Percentiles rank a stretch among this genome's conserved stretches.
phyloP scores from a whole-genome alignment of 2,113 vertebrate species.

The Ahaetulla prasina region DNA sequence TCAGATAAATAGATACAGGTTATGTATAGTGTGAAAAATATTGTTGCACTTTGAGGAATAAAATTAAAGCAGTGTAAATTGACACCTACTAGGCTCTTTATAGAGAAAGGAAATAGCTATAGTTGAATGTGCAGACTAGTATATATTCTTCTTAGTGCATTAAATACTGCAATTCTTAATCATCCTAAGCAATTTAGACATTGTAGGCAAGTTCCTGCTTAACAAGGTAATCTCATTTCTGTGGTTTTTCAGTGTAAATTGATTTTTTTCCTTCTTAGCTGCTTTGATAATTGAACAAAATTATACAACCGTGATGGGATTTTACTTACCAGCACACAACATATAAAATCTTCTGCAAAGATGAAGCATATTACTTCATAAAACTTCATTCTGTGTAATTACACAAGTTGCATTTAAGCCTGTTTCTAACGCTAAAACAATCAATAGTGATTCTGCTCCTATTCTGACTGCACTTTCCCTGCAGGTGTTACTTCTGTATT shows the following conservation, averaged over 20 bases:
- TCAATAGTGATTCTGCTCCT: slow-evolving; percentile 60
- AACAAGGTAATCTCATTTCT: slow-evolving; percentile 71
- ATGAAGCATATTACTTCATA: slow-evolving; percentile 64
- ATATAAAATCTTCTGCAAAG: slow-evolving; percentile 62
- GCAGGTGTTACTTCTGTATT: slow-evolving; percentile 64
- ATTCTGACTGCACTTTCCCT: slow-evolving; percentile 66
- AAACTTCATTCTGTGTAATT: slow-evolving; percentile 73
- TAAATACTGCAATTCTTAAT: slow-evolving; percentile 59
- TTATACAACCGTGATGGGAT: slow-evolving; percentile 68
- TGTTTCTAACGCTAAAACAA: slow-evolving; percentile 58
- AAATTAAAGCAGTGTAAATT: slow-evolving; percentile 44
- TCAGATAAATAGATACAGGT: neutral
- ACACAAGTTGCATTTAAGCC: slow-evolving; percentile 67
- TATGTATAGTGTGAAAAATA: slow-evolving; percentile 18
- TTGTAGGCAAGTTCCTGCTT: slow-evolving; percentile 61
- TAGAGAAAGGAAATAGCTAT: slow-evolving; percentile 25
- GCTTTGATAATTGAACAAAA: slow-evolving; percentile 72
- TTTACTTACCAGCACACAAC: slow-evolving; percentile 65
- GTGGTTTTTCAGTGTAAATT: slow-evolving; percentile 70
- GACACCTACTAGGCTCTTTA: slow-evolving; percentile 30
- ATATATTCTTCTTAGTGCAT: slow-evolving; percentile 45
- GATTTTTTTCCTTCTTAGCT: slow-evolving; percentile 67
- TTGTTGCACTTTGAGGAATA: slow-evolving; percentile 46
- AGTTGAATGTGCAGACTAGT: slow-evolving; percentile 33
- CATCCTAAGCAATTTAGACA: slow-evolving; percentile 66